Percentiles rank a stretch among this genome's conserved stretches.
phyloP scores from a whole-genome alignment of 2,888 invertebrate species.

The Automeris io region DNA sequence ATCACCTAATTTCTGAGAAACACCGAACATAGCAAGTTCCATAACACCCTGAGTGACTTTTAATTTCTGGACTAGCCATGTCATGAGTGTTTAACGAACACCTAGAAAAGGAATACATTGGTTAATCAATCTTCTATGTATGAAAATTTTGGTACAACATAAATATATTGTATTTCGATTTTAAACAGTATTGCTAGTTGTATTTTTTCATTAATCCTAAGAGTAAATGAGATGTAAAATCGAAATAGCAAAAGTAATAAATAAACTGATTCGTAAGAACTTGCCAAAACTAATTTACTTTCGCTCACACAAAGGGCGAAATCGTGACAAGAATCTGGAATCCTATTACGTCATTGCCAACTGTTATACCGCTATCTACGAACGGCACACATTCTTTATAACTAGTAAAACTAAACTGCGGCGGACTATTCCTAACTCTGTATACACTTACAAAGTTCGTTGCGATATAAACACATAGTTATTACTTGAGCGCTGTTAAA shows the following conservation, averaged over 20 bases:
- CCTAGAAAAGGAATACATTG: too few species aligned
- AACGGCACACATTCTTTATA: slow-evolving; percentile 2
- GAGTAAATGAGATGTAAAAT: neutral
- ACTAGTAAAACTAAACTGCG: slow-evolving; percentile 1
- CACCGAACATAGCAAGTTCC: too few species aligned
- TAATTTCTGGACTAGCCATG: too few species aligned
- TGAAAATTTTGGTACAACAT: too few species aligned
- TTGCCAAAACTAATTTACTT: slow-evolving; percentile 1
- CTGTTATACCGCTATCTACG: neutral
- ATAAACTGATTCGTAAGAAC: neutral
- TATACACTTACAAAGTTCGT: neutral
- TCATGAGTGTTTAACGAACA: too few species aligned
- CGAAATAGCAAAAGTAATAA: neutral
- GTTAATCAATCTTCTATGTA: too few species aligned
- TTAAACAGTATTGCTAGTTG: too few species aligned
- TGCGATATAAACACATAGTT: neutral
- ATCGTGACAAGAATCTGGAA: neutral
- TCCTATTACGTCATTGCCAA: neutral
- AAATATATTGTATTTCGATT: too few species aligned
- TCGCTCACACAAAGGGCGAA: neutral
- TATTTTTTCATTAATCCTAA: too few species aligned
- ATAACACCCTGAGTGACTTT: too few species aligned
- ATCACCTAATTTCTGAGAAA: too few species aligned
- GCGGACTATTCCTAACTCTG: neutral
- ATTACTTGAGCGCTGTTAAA: neutral